Evolutionary conservation across 2,113 vertebrate species (phyloP).

Genomic region (Mirza zaza): DNA sequence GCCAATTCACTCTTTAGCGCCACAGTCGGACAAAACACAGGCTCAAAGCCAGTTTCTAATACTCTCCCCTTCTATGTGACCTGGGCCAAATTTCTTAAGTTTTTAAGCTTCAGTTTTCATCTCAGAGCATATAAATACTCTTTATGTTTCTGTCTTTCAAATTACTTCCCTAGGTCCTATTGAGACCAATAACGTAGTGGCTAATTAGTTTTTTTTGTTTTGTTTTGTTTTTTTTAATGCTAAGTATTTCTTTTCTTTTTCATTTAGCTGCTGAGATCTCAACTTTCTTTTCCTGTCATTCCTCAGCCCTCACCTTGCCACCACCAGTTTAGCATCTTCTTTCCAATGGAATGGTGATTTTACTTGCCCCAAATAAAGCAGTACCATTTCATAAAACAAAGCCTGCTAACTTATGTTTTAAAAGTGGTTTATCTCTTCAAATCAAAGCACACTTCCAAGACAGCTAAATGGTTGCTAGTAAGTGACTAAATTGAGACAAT

Average conservation of each 20-base stretch:
- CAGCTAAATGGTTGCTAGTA: neutral
- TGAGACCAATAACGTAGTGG: neutral
- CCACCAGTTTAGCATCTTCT: neutral
- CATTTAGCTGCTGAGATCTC: neutral
- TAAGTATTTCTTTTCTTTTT: neutral
- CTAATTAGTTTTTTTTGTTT: neutral
- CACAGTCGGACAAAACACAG: neutral
- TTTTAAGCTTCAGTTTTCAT: neutral
- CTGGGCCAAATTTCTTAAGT: neutral
- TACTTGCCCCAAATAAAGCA: neutral
- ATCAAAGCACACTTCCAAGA: neutral
- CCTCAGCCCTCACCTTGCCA: neutral
- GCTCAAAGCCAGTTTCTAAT: neutral
- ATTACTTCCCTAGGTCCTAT: neutral
- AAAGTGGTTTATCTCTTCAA: neutral
- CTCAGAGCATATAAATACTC: neutral
- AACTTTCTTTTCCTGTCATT: neutral
- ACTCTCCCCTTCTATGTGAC: neutral
- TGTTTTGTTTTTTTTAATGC: neutral
- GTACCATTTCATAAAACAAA: neutral
- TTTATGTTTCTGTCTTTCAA: neutral
- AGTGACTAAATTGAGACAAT: neutral
- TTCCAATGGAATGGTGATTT: neutral
- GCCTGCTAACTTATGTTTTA: neutral
- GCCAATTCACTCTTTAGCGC: neutral